Conservation (phyloP, 2,113 vertebrate species). For the Lophochroa leadbeateri region DNA sequence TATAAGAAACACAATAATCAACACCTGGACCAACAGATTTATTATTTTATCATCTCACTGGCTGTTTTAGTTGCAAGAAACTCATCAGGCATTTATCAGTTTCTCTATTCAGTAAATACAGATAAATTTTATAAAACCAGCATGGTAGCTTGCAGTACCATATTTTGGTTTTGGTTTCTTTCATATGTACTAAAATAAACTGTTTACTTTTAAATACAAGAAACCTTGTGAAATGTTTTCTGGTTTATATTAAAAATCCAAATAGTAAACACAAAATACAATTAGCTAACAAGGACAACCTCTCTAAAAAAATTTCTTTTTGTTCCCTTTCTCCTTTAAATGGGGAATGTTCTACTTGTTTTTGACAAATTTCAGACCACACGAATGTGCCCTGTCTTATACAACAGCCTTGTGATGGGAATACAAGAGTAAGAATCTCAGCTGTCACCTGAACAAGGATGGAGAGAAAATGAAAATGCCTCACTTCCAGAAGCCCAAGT, state of each 20-base stretch:
- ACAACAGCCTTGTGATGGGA: neutral
- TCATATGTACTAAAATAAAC: neutral
- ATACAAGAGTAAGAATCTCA: neutral
- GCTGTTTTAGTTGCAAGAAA: neutral
- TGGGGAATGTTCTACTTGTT: neutral
- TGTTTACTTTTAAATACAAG: neutral
- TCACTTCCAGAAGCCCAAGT: neutral
- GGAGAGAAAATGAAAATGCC: neutral
- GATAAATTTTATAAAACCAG: neutral
- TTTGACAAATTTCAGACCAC: neutral
- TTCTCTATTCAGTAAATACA: neutral
- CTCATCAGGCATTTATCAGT: neutral
- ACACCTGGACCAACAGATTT: neutral
- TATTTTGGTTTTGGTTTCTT: neutral
- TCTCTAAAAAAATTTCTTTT: neutral
- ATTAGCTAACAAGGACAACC: neutral
- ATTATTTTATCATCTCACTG: neutral
- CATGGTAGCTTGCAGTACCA: neutral
- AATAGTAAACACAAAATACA: neutral
- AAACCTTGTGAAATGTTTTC: neutral
- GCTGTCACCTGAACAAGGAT: neutral
- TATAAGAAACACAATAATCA: neutral
- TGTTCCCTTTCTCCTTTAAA: neutral
- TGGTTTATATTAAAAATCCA: neutral
- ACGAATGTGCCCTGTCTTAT: neutral